A percentile compares a stretch with the other conserved stretches of the same genome.
Conservation (phyloP, 2,113 vertebrate genomes). For the Rana temporaria region DNA sequence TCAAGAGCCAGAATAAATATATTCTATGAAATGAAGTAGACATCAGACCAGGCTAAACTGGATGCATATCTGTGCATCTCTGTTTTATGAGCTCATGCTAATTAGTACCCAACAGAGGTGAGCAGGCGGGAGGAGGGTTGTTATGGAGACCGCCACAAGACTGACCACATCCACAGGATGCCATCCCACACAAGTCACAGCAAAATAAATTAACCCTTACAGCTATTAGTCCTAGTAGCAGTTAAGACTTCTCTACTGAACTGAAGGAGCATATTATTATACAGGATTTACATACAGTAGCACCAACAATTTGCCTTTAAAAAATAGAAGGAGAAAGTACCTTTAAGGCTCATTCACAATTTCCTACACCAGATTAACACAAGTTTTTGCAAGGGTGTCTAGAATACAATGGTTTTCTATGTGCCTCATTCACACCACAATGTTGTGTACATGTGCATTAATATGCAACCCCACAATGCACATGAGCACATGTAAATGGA, state of each 20-base stretch:
- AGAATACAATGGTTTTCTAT: too few relatives aligned
- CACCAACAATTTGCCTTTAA: too few relatives aligned
- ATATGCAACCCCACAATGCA: too few relatives aligned
- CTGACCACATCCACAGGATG: constrained; percentile 55
- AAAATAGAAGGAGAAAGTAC: too few relatives aligned
- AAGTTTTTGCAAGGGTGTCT: too few relatives aligned
- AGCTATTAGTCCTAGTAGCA: constrained; percentile 8
- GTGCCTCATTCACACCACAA: too few relatives aligned
- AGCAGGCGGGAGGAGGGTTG: constrained; percentile 10
- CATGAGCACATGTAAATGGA: too few relatives aligned
- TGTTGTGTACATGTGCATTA: too few relatives aligned
- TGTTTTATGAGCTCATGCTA: constrained; percentile 29
- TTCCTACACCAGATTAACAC: too few relatives aligned
- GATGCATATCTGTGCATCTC: background rate
- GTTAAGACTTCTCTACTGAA: background rate
- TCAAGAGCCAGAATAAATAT: background rate
- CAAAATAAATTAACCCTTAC: constrained; percentile 26
- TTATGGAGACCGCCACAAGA: constrained; percentile 32
- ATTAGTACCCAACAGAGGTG: constrained; percentile 48
- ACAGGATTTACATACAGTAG: too few relatives aligned
- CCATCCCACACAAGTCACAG: constrained; percentile 21
- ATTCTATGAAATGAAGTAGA: background rate
- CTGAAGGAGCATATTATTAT: background rate
- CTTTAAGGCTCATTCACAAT: too few relatives aligned
- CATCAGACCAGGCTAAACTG: background rate